These are phyloP conservation scores for Hermetia illucens DNA, from an alignment of 1,140 invertebrate species.

Conservation along the genomic window DNA sequence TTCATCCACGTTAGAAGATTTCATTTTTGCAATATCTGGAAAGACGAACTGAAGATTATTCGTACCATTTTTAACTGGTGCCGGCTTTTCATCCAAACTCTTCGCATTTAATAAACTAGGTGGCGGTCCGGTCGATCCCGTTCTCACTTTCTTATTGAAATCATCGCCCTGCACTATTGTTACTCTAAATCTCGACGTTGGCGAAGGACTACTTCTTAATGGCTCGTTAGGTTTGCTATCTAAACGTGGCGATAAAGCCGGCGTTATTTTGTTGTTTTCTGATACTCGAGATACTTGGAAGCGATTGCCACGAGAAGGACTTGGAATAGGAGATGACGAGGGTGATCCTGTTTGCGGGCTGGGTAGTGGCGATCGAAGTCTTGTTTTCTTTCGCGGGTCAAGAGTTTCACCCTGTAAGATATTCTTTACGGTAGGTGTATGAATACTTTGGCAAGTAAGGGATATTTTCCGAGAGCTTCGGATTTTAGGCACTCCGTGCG, in stretches of 20 bases:
- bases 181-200: conserved; percentile 12
- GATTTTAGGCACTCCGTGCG: conserved; percentile 13
- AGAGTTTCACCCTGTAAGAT: conserved; percentile 19
- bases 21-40: too few relatives aligned
- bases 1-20: too few relatives aligned
- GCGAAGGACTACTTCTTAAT: conserved; percentile 21
- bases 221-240: conserved; percentile 27
- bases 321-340: conserved; percentile 46
- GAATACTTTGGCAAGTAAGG: conserved; percentile 31
- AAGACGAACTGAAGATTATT: too few relatives aligned
- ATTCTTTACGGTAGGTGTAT: conserved; percentile 17
- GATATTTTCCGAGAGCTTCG: conserved; percentile 44
- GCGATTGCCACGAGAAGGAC: conserved; percentile 38
- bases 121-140: too few relatives aligned
- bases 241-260: conserved; percentile 12
- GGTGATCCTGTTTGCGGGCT: conserved; percentile 53
- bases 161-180: conserved; percentile 3
- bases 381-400: conserved; percentile 34
- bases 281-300: conserved; percentile 42
- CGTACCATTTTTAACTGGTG: too few relatives aligned
- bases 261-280: conserved; percentile 16
- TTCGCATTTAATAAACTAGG: too few relatives aligned
- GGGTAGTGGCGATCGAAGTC: conserved; percentile 48
- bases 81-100: too few relatives aligned
- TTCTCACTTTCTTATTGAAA: too few relatives aligned